Conservation (phyloP, 2,797 vertebrate genomes). For the Manis crassicaudata region DNA sequence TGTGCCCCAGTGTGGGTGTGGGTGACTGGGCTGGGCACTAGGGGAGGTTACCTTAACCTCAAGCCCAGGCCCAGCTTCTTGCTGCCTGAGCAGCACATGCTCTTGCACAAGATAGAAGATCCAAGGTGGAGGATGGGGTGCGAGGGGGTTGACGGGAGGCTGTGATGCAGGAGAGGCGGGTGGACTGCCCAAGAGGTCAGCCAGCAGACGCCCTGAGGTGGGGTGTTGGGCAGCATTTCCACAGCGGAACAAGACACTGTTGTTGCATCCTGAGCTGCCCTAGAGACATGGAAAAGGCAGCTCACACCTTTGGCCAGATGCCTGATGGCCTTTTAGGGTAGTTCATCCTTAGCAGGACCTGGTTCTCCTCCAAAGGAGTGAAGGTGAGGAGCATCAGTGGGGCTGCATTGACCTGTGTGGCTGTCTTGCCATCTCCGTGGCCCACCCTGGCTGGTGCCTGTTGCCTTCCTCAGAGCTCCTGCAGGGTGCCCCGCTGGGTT, state of each 20-base stretch:
- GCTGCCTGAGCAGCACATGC: background rate
- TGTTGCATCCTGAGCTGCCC: slow-evolving; percentile 61
- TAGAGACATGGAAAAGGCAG: slow-evolving; percentile 55
- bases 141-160: background rate
- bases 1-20: background rate
- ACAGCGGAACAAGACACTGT: background rate
- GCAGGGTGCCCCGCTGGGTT: background rate
- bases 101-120: background rate
- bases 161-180: accelerated
- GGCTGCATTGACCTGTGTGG: background rate
- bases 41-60: background rate
- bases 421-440: background rate
- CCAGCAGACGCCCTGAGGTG: background rate
- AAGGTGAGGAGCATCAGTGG: background rate
- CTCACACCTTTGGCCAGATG: slow-evolving; percentile 63
- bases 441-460: background rate
- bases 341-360: slow-evolving; percentile 17
- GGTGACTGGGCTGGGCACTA: background rate
- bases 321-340: slow-evolving; percentile 71
- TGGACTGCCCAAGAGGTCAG: background rate
- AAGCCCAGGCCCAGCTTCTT: background rate
- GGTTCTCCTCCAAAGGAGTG: background rate
- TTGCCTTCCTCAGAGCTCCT: background rate
- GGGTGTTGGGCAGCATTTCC: slow-evolving; percentile 3
- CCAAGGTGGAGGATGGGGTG: background rate